Evolutionary conservation across 2,888 invertebrate species (phyloP).

Genomic region (Platycnemis pennipes): DNA sequence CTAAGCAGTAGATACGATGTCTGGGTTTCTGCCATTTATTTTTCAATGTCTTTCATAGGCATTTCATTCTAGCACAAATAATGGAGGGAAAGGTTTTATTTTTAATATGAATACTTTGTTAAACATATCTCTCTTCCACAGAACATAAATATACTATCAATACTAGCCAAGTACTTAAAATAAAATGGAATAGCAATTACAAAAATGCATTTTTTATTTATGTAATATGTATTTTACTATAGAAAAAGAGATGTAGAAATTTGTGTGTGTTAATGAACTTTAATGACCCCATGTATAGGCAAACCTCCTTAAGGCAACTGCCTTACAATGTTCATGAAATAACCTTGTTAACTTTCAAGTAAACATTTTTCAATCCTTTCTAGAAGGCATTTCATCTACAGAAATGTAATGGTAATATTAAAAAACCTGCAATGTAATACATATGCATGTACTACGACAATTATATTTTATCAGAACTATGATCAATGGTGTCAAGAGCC

Average conservation of each 20-base stretch:
- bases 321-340: not conserved
- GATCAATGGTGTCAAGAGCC: not conserved
- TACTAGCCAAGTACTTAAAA: not conserved
- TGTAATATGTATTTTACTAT: not conserved
- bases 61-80: slow-evolving; percentile 40
- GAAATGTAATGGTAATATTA: not conserved
- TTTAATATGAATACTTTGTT: slow-evolving; percentile 54
- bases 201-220: not conserved
- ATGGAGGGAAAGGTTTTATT: slow-evolving; percentile 31
- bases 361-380: not conserved
- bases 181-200: not conserved
- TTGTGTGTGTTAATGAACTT: not conserved
- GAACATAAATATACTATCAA: not conserved
- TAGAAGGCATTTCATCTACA: not conserved
- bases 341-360: not conserved
- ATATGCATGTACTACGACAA: not conserved
- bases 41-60: slow-evolving; percentile 37
- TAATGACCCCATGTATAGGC: not conserved
- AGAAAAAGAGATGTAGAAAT: not conserved
- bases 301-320: no score
- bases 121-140: slow-evolving; percentile 34
- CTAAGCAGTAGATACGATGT: not conserved
- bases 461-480: not conserved
- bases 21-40: slow-evolving; percentile 10
- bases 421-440: not conserved